Conservation (phyloP, 2,797 vertebrate genomes). For the Dromococcyx pavoninus region DNA sequence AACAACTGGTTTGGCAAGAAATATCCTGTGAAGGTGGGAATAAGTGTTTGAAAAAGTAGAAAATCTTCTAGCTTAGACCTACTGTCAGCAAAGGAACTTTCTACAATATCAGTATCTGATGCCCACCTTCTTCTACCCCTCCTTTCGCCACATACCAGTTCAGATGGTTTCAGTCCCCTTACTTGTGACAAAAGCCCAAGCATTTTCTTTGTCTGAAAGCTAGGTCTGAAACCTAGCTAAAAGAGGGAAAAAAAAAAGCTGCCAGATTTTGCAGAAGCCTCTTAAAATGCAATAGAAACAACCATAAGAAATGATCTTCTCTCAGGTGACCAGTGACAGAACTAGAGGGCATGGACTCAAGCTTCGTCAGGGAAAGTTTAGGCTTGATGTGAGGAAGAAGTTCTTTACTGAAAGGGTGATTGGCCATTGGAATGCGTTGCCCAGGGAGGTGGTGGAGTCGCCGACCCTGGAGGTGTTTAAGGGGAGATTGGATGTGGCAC, state of each 20-base stretch:
- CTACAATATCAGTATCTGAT: not conserved
- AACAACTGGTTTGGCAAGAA: conserved; percentile 20
- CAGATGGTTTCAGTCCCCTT: not conserved
- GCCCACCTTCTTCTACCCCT: not conserved
- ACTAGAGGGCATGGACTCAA: too few relatives aligned
- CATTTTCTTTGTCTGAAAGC: not conserved
- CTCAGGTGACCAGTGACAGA: too few relatives aligned
- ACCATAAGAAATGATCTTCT: not conserved
- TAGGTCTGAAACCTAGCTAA: not conserved
- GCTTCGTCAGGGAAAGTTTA: too few relatives aligned
- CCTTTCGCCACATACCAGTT: not conserved
- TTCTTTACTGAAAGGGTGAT: too few relatives aligned
- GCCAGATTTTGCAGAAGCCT: not conserved
- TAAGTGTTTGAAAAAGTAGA: not conserved
- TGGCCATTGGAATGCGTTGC: too few relatives aligned
- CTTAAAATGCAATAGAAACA: not conserved
- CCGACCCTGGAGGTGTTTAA: too few relatives aligned
- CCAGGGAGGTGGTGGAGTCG: too few relatives aligned
- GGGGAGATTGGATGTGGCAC: too few relatives aligned
- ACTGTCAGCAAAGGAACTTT: not conserved
- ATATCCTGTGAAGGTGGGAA: not conserved
- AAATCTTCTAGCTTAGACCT: not conserved
- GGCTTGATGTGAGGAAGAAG: too few relatives aligned
- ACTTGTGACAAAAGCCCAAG: not conserved
- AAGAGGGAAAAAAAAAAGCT: not conserved